Base-by-base conservation (phyloP, 2,113 vertebrate species). In the Rhinogobius similis region DNA sequence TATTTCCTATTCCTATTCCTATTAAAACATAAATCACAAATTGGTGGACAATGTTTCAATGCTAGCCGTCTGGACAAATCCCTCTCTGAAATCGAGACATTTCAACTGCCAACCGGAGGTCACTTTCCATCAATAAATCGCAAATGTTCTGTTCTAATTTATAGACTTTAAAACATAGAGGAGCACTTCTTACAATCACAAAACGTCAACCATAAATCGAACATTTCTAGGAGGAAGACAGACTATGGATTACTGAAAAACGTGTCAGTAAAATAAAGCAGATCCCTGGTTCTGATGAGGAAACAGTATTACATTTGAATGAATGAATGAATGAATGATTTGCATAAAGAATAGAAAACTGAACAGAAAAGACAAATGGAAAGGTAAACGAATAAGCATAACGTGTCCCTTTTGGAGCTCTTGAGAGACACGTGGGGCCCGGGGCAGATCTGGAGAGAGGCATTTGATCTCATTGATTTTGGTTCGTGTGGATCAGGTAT, bases 381-480 rank as follows among this genome's bases (percentile, higher is more conserved):
- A 10, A 48, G 46, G 2, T n/a, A 2, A 16, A 41, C 11, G 52
- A 26, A 53, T 53, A 13, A 53, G 12, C 23, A 53, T 13, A 24
- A 50, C 9, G 1, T 24, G 52, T 24, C 52, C 52, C 24, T 21
- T n/a, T 55, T 55, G 11, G 52, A 58, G 24, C 55, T 13, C 10
- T 26, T 29, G 24, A 58, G 36, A 62, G 59, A 64, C 11, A 36
- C 52, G 58, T 53, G 41, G 58, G 67, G 32, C 21, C 14, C 11
- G 26, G 43, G 68, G 38, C 55, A 64, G 14, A 48, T 38, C 27
- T 10, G 41, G 12, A 12, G 12, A 12, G 52, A 4, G 26, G 63
- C 48, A 75, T 79, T 69, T 79, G 70, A 70, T 65, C 68, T 79
- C 44, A 81, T 65, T 72, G 73, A 79, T 79, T 78, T 66, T 58